These are phyloP conservation scores for Drosophila teissieri DNA, from an alignment of 1,140 invertebrate species.

Conservation along the genomic window DNA sequence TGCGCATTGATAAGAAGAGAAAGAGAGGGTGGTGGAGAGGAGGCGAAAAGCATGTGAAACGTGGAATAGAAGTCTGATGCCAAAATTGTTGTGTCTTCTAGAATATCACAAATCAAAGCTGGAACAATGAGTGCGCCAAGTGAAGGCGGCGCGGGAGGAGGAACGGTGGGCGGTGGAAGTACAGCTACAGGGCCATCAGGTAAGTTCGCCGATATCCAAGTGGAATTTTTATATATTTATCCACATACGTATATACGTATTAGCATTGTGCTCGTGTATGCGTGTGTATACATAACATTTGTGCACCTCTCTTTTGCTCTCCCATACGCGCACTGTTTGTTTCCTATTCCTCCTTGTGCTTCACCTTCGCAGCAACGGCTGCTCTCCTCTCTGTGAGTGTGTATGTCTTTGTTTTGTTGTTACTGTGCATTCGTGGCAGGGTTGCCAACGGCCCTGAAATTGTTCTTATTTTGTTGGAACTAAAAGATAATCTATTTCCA, in stretches of 20 bases:
- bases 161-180: slow-evolving; percentile 54
- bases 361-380: slow-evolving; percentile 60
- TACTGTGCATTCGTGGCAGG: slow-evolving; percentile 60
- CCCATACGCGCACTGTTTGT: slow-evolving; percentile 72
- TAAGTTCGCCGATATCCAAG: slow-evolving; percentile 57
- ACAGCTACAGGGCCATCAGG: slow-evolving; percentile 71
- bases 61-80: slow-evolving; percentile 22
- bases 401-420: slow-evolving; percentile 66
- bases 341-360: slow-evolving; percentile 55
- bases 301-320: slow-evolving; percentile 61
- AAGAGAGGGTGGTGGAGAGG: slow-evolving; percentile 21
- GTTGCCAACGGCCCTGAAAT: slow-evolving; percentile 39
- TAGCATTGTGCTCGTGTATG: slow-evolving; percentile 41
- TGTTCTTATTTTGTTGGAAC: background rate
- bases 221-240: slow-evolving; percentile 39
- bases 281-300: slow-evolving; percentile 73
- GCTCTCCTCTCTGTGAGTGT: slow-evolving; percentile 29
- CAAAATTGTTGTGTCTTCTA: slow-evolving; percentile 28
- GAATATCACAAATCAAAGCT: slow-evolving; percentile 58
- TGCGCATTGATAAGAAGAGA: slow-evolving; percentile 61
- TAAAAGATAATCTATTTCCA: background rate
- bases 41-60: slow-evolving; percentile 12
- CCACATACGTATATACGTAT: slow-evolving; percentile 41
- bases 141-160: slow-evolving; percentile 68
- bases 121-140: slow-evolving; percentile 74